These are phyloP conservation scores for Sinocyclocheilus anshuiensis DNA, from an alignment of 2,113 vertebrate genomes.

Conservation along the genomic window DNA sequence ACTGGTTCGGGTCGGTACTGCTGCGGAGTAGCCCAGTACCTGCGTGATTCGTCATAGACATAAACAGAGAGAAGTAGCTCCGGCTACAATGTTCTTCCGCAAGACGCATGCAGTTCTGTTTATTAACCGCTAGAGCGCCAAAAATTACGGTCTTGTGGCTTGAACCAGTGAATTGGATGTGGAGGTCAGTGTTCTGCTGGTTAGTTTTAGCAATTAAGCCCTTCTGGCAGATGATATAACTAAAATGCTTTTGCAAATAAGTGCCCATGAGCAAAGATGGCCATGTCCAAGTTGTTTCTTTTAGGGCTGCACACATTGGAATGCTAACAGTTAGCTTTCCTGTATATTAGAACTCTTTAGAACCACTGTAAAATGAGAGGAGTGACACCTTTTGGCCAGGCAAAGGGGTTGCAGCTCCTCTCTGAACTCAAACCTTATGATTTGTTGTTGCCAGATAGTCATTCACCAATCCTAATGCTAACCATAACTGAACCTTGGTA, in stretches of 20 bases:
- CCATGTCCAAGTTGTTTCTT: neutral
- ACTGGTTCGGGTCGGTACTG: too few relatives aligned
- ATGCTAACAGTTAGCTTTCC: neutral
- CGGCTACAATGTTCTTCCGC: too few relatives aligned
- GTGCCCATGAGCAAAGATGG: neutral
- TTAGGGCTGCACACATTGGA: neutral
- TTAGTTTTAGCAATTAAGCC: neutral
- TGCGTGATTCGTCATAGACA: too few relatives aligned
- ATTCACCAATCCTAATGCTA: neutral
- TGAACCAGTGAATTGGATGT: neutral
- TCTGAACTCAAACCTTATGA: neutral
- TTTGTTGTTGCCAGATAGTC: neutral
- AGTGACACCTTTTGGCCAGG: conserved; percentile 44
- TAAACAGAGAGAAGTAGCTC: too few relatives aligned
- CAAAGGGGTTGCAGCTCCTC: neutral
- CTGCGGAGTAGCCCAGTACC: too few relatives aligned
- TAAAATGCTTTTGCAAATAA: neutral
- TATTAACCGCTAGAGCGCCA: too few relatives aligned
- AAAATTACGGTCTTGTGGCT: neutral
- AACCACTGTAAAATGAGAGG: conserved; percentile 21
- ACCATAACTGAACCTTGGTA: neutral
- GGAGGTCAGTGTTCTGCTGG: neutral
- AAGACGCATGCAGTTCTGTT: too few relatives aligned
- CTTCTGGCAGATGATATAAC: neutral
- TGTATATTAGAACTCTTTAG: neutral